Conservation (phyloP, 2,888 invertebrate species). For the Eutolmus rufibarbis region DNA sequence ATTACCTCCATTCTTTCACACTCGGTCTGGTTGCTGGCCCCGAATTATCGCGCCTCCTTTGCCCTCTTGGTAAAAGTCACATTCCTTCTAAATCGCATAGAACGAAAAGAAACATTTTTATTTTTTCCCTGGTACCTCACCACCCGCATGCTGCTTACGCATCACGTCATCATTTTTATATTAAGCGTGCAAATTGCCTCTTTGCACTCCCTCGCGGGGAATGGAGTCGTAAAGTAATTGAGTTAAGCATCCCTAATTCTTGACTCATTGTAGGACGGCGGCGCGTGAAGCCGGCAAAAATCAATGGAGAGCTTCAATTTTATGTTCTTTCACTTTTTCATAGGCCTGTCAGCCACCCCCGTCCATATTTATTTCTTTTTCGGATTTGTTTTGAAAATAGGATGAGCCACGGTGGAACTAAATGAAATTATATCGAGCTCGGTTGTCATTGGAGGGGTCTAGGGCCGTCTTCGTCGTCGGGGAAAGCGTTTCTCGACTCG, state of each 20-base stretch:
- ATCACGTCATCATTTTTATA: background rate
- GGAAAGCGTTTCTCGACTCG: background rate
- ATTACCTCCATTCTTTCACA: constrained; percentile 8
- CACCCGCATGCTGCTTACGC: background rate
- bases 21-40: background rate
- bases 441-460: background rate
- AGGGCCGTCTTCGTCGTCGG: background rate
- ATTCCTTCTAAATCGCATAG: background rate
- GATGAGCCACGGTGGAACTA: background rate
- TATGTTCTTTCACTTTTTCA: background rate
- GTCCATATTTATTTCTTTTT: background rate
- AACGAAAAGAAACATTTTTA: background rate
- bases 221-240: constrained; percentile 7
- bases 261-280: background rate
- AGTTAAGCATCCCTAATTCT: constrained; percentile 8
- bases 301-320: background rate
- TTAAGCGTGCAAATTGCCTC: constrained; percentile 14
- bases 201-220: background rate
- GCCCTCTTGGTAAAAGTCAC: background rate
- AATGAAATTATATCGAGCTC: background rate
- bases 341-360: background rate
- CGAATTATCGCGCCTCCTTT: background rate
- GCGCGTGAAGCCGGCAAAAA: background rate
- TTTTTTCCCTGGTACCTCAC: background rate
- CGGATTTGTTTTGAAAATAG: background rate